Evolutionary conservation across 2,888 invertebrate species (phyloP).

Genomic region (Lithosia quadra): DNA sequence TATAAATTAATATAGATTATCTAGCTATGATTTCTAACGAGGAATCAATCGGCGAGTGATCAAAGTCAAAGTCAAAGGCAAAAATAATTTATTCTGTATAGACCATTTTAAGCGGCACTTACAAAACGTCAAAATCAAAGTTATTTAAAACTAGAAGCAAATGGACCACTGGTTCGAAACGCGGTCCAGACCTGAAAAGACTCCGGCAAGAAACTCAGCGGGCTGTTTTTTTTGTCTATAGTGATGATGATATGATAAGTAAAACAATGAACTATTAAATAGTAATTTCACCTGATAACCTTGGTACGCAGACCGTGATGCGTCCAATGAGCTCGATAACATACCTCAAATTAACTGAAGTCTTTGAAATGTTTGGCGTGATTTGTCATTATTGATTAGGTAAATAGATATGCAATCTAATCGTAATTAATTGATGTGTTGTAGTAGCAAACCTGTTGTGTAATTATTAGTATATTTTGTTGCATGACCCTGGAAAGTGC

Average conservation of each 20-base stretch:
- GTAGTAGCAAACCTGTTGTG: not conserved
- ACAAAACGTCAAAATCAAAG: no score
- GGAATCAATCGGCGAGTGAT: not conserved
- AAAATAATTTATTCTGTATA: no score
- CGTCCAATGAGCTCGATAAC: not conserved
- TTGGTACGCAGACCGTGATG: not conserved
- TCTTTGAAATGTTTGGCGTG: not conserved
- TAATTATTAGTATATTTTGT: not conserved
- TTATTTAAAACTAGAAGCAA: no score
- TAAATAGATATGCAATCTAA: constrained; percentile 1
- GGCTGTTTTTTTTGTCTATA: no score
- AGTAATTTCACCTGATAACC: constrained; percentile 6
- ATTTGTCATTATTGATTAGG: not conserved
- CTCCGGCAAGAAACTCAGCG: no score
- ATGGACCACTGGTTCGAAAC: no score
- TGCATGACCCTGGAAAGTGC: not conserved
- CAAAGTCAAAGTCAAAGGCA: no score
- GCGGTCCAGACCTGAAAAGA: no score
- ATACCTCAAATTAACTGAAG: not conserved
- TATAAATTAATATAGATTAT: constrained; percentile 1
- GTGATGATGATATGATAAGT: no score
- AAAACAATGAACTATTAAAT: constrained; percentile 9
- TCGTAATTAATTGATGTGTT: constrained; percentile 2
- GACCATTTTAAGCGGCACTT: no score
- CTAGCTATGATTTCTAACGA: not conserved